Evolutionary conservation across 2,113 vertebrate species (phyloP).

Genomic region (Mormyrus lacerda): DNA sequence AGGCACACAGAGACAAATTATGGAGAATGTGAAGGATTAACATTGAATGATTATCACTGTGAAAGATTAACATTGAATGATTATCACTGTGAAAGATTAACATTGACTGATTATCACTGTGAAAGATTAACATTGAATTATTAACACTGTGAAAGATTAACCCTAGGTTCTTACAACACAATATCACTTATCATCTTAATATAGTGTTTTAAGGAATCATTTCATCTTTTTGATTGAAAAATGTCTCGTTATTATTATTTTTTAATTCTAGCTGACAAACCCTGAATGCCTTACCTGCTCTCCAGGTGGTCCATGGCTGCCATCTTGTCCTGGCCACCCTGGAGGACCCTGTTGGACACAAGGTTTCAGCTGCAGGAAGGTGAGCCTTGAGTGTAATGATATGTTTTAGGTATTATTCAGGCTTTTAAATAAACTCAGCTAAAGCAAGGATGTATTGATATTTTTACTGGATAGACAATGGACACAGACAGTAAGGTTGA

Average conservation of each 20-base stretch:
- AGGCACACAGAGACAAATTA: neutral
- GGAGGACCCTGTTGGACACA: constrained; percentile 55
- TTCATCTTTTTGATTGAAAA: neutral
- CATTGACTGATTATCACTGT: neutral
- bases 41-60: neutral
- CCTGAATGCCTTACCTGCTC: constrained; percentile 54
- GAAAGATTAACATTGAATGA: neutral
- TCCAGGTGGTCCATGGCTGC: constrained; percentile 56
- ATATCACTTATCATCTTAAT: neutral
- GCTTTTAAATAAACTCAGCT: neutral
- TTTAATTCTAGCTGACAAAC: neutral
- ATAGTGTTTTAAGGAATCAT: neutral
- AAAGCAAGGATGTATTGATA: neutral
- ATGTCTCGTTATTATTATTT: neutral
- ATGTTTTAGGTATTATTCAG: neutral
- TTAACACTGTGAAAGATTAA: neutral
- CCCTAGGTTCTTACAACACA: neutral
- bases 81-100: neutral
- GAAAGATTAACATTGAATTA: neutral
- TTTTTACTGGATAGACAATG: neutral
- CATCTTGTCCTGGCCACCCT: constrained; percentile 59
- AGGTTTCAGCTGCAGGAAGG: neutral
- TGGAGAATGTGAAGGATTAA: neutral
- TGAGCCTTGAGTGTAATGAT: neutral
- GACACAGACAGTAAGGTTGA: neutral